Conservation (phyloP, 2,888 invertebrate genomes). For the Proisotoma minuta region DNA sequence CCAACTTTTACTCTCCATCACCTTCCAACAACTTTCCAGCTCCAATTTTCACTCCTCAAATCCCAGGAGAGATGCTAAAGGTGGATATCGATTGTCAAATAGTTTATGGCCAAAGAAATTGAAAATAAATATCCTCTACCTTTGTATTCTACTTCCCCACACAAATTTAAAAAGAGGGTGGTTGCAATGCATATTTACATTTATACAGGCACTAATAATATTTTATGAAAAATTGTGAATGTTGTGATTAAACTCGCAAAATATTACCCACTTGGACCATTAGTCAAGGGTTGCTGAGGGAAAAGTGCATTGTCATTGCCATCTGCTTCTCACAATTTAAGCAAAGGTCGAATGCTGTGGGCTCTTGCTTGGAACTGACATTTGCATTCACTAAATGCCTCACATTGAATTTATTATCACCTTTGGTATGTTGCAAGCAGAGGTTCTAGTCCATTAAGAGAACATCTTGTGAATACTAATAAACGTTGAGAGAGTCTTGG, state of each 20-base stretch:
- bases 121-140: neutral
- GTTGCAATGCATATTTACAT: neutral
- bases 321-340: neutral
- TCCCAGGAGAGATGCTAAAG: neutral
- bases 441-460: conserved; percentile 6
- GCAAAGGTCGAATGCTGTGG: neutral
- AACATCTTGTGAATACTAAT: conserved; percentile 2
- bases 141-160: neutral
- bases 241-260: too few relatives aligned
- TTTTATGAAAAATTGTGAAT: too few relatives aligned
- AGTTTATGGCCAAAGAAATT: neutral
- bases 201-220: neutral
- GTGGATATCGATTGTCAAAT: neutral
- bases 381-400: conserved; percentile 10
- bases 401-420: conserved; percentile 12
- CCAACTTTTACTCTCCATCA: neutral
- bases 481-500: neutral
- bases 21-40: neutral
- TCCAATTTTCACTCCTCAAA: conserved; percentile 5
- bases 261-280: too few relatives aligned
- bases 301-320: neutral
- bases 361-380: neutral
- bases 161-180: too few relatives aligned
- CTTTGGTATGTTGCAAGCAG: neutral
- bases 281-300: too few relatives aligned